Base-by-base conservation (phyloP, 2,797 vertebrate genomes). In the Gephyroberyx darwinii region DNA sequence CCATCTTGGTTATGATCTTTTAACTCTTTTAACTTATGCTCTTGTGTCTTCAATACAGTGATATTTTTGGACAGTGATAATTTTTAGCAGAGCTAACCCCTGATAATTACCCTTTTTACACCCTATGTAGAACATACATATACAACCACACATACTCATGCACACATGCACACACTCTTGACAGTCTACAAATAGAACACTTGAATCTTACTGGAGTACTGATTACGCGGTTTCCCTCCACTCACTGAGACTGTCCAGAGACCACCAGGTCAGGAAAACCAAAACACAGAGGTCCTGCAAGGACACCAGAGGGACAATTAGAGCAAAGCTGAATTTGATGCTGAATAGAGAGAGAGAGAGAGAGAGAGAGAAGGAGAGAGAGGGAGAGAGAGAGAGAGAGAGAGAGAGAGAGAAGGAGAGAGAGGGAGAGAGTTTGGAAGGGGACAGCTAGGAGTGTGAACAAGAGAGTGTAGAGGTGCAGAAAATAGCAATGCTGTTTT, bases 401-500 rank as follows among this genome's bases (percentile, higher is more conserved):
- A 47, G 57, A 35, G 56, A 41, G 51, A 47, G 13, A 53, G 37
- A 35, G 35, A 60, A 16, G 48, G 55, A 55, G 26, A 62, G 17
- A 51, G 53, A n/a, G 8, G 63, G 30, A 61, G 54, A 52, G 55
- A 71, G 4, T 2, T 53, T 3, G 14, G 30, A 37, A 43, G 50
- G 16, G 55, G 10, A 19, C 2, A 7, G 6, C 13, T 52, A 10
- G 64, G 69, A 71, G 74, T 56, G 79, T 74, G 75, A 86, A 87
- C 75, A 82, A 77, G 57, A 53, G 79, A 74, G 66, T 41, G 51
- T 80, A 48, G 69, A 70, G 75, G 47, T 86, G 64, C 78, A 83
- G 73, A 84, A 85, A 90, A 86, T 85, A 86, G 84, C 62, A 67
- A 63, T 30, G 81, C 53, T 81, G 77, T 68, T 79, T 90, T 91